Evolutionary conservation across 2,113 vertebrate species (phyloP).

Genomic region (Oryzias melastigma): DNA sequence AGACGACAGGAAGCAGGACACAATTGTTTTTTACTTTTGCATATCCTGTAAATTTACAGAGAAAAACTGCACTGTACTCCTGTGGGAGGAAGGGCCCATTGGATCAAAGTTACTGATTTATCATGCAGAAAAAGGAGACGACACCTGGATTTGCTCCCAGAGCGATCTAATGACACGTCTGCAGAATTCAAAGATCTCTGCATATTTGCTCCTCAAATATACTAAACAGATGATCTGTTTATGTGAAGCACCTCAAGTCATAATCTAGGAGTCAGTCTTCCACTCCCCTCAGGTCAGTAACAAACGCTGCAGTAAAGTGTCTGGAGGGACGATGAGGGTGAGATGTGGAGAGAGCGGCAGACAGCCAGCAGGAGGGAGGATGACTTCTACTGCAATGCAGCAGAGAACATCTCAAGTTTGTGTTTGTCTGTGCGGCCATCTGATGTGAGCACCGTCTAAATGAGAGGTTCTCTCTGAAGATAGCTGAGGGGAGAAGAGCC

Average conservation of each 20-base stretch:
- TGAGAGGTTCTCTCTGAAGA: constrained; percentile 30
- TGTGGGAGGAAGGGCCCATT: constrained; percentile 8
- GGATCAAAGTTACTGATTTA: constrained; percentile 31
- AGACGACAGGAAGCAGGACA: too few relatives aligned
- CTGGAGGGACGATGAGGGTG: constrained; percentile 46
- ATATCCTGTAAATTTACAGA: constrained; percentile 7
- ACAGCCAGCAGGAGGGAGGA: constrained; percentile 36
- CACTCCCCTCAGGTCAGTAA: constrained; percentile 32
- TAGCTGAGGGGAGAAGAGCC: constrained; percentile 44
- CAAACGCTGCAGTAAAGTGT: constrained; percentile 36
- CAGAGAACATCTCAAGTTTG: constrained; percentile 46
- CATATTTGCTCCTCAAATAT: constrained; percentile 26
- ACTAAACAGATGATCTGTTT: constrained; percentile 22
- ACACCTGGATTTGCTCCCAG: constrained; percentile 35
- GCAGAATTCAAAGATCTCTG: constrained; percentile 49
- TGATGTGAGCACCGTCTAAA: constrained; percentile 33
- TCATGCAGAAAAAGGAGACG: constrained; percentile 27
- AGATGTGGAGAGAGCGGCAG: constrained; percentile 39
- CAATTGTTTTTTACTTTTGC: too few relatives aligned
- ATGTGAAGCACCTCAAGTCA: constrained; percentile 43
- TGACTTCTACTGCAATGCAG: constrained; percentile 70
- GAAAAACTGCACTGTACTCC: constrained; percentile 11
- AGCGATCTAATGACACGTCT: constrained; percentile 43
- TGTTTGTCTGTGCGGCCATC: constrained; percentile 34
- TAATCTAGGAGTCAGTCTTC: constrained; percentile 22